Conservation (phyloP, 2,888 invertebrate genomes). For the Polia nebulosa region DNA sequence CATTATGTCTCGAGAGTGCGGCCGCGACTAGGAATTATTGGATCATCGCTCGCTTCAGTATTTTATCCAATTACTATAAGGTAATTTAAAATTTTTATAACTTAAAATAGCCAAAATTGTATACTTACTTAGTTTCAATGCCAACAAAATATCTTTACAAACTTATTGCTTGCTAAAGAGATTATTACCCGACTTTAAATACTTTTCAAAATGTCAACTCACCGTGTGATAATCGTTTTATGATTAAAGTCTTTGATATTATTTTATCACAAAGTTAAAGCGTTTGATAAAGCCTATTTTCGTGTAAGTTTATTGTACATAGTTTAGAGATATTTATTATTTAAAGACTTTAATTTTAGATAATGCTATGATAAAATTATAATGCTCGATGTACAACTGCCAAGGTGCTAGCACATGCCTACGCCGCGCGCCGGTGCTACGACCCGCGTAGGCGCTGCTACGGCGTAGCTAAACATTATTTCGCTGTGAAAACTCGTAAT, state of each 20-base stretch:
- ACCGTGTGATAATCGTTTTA: slow-evolving; percentile 65
- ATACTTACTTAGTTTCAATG: slow-evolving; percentile 8
- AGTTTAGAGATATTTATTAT: neutral
- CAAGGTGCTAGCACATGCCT: neutral
- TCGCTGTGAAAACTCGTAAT: neutral
- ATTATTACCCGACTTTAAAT: slow-evolving; percentile 53
- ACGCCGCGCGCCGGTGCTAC: slow-evolving; percentile 33
- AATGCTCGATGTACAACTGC: neutral
- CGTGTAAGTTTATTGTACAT: slow-evolving; percentile 2
- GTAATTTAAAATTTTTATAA: slow-evolving; percentile 31
- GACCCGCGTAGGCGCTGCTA: slow-evolving; percentile 34
- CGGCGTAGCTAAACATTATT: slow-evolving; percentile 35
- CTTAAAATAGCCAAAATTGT: slow-evolving; percentile 18
- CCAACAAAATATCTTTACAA: slow-evolving; percentile 43
- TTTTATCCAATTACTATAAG: slow-evolving; percentile 30
- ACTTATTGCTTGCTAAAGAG: slow-evolving; percentile 29
- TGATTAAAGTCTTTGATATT: slow-evolving; percentile 48
- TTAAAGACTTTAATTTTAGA: neutral
- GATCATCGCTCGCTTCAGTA: slow-evolving; percentile 13
- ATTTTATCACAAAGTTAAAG: slow-evolving; percentile 37
- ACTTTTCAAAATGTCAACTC: slow-evolving; percentile 63
- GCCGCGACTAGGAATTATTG: slow-evolving; percentile 12
- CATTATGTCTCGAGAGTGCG: slow-evolving; percentile 28
- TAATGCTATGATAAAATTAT: neutral
- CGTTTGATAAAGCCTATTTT: slow-evolving; percentile 21